Conservation (phyloP, 2,888 invertebrate species). For the Dynastes hyllus region DNA sequence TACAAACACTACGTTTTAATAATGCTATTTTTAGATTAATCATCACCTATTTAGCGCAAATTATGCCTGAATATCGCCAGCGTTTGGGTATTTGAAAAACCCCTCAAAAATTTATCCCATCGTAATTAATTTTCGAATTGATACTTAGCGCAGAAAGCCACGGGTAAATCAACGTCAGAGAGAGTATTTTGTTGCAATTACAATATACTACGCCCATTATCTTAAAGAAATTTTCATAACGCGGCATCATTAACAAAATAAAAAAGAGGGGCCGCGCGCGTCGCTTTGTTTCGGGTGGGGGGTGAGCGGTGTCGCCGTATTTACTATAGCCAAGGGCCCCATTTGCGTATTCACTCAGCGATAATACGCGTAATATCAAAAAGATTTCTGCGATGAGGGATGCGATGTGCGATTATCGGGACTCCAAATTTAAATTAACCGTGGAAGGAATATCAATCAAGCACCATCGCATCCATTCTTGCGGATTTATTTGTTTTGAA, state of each 20-base stretch:
- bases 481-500: background rate
- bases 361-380: background rate
- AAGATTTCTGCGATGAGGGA: background rate
- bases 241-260: constrained; percentile 28
- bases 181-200: constrained; percentile 30
- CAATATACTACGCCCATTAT: background rate
- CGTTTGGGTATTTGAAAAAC: background rate
- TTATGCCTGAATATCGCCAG: background rate
- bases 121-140: constrained; percentile 26
- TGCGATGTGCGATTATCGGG: background rate
- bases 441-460: constrained; percentile 5
- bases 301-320: background rate
- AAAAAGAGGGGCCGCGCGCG: background rate
- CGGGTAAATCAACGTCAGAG: constrained; percentile 29
- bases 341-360: background rate
- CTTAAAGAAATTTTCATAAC: constrained; percentile 14
- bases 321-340: too few species aligned
- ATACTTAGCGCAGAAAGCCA: constrained; percentile 9
- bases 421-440: constrained; percentile 17
- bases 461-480: background rate
- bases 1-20: too few species aligned
- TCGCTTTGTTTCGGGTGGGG: constrained; percentile 5
- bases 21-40: too few species aligned
- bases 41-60: too few species aligned
- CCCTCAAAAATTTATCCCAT: constrained; percentile 5